Evolutionary conservation across 2,113 vertebrate genomes (phyloP).

Genomic region (Nycticorax nycticorax): DNA sequence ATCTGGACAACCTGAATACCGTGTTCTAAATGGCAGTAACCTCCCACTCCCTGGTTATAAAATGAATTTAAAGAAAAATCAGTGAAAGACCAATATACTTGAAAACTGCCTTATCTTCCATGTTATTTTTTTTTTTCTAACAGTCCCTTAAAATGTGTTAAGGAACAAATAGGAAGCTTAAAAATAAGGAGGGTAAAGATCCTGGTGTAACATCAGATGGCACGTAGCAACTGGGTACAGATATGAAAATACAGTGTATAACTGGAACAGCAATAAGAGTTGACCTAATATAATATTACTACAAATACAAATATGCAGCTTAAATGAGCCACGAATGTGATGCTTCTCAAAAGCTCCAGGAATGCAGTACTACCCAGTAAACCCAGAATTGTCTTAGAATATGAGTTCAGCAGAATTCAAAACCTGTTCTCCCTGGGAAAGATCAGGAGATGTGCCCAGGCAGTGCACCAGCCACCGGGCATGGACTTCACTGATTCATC

Average conservation of each 20-base stretch:
- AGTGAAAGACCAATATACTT: background rate
- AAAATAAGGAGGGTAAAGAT: background rate
- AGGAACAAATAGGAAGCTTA: background rate
- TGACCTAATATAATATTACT: too few relatives aligned
- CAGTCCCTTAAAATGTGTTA: background rate
- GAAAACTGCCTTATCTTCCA: background rate
- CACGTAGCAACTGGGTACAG: background rate
- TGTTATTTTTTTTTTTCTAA: background rate
- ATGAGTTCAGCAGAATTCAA: background rate
- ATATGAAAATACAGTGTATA: background rate
- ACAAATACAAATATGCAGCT: background rate
- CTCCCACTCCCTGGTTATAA: fast-evolving
- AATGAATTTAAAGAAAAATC: background rate
- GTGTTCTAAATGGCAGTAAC: background rate
- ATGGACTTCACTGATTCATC: fast-evolving
- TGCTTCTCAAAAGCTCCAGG: background rate
- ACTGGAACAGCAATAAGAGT: background rate
- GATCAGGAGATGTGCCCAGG: background rate
- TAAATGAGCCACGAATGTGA: background rate
- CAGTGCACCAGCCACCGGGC: background rate
- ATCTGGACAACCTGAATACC: background rate
- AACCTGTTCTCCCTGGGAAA: background rate
- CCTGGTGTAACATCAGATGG: background rate
- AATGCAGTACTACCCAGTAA: background rate
- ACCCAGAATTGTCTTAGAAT: background rate